phyloP scores from a whole-genome alignment of 2,113 vertebrate genomes.

The Phodopus roborovskii region DNA sequence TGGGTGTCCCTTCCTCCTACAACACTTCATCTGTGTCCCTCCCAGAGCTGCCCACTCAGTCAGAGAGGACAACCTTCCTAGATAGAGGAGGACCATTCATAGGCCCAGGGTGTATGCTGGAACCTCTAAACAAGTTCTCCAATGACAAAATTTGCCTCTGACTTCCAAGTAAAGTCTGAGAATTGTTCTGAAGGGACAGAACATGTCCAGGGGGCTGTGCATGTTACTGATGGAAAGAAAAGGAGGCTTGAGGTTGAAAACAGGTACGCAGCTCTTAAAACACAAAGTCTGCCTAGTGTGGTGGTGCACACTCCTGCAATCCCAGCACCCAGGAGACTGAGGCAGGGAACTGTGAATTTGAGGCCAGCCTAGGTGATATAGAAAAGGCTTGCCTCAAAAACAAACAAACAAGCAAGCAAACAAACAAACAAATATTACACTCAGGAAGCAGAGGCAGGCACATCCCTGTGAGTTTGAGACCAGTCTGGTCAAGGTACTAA shows the following conservation, averaged over 20 bases:
- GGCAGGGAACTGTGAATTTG: neutral
- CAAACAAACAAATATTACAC: neutral
- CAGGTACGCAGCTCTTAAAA: fast-evolving
- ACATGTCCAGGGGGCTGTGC: fast-evolving
- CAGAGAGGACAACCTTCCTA: neutral
- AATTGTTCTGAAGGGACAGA: neutral
- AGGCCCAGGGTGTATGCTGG: neutral
- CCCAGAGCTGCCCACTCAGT: neutral
- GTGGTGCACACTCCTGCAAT: neutral
- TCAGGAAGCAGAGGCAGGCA: neutral
- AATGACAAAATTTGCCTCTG: neutral
- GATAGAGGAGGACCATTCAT: neutral
- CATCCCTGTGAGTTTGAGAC: neutral
- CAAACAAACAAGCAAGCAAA: neutral
- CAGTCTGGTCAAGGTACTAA: neutral
- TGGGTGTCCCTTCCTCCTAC: neutral
- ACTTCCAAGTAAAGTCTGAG: neutral
- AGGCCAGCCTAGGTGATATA: neutral
- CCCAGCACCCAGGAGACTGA: neutral
- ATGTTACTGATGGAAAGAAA: fast-evolving
- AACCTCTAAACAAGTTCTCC: neutral
- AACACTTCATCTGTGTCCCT: neutral
- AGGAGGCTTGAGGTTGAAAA: neutral
- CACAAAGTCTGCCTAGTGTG: neutral
- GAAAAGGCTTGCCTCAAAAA: neutral